Percentiles rank a stretch among this genome's conserved stretches.
phyloP scores from a whole-genome alignment of 2,888 invertebrate species.

The Drosophila fungiperda region DNA sequence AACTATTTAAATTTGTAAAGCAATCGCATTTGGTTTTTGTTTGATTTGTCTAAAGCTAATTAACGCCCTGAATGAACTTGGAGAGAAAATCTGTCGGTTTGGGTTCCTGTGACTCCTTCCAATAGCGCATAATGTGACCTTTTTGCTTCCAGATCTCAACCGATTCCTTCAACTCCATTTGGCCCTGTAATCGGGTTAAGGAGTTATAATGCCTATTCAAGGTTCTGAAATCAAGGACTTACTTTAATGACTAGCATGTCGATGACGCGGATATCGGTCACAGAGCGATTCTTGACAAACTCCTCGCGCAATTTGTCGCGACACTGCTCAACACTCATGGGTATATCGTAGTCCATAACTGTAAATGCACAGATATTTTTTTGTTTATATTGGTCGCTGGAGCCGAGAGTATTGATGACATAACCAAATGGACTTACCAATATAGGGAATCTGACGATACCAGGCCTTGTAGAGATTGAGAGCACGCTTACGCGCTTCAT shows the following conservation, averaged over 20 bases:
- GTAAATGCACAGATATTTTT: conserved; percentile 41
- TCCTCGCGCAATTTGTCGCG: conserved; percentile 91
- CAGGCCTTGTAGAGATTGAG: conserved; percentile 96
- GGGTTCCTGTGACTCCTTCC: conserved; percentile 92
- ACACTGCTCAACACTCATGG: conserved; percentile 89
- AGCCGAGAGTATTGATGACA: conserved; percentile 64
- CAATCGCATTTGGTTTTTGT: conserved; percentile 23
- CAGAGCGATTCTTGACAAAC: conserved; percentile 91
- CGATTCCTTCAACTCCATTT: conserved; percentile 97
- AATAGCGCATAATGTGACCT: conserved; percentile 94
- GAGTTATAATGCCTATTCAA: not conserved
- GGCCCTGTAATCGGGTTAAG: conserved; percentile 88
- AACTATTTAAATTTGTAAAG: conserved; percentile 67
- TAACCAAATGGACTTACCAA: conserved; percentile 88
- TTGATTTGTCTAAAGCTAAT: conserved; percentile 58
- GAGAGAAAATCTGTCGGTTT: conserved; percentile 96
- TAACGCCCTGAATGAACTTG: conserved; percentile 88
- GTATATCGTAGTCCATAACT: conserved; percentile 94
- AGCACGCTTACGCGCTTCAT: conserved; percentile 93
- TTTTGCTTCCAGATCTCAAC: conserved; percentile 95
- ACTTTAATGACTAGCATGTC: conserved; percentile 97
- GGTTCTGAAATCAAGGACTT: conserved; percentile 50
- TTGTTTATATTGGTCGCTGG: conserved; percentile 47
- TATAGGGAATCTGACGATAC: conserved; percentile 95
- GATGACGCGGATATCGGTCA: conserved; percentile 94